Percentiles rank a stretch among this genome's conserved stretches.
Conservation (phyloP, 2,797 vertebrate species). For the Cossypha niveicapilla region DNA sequence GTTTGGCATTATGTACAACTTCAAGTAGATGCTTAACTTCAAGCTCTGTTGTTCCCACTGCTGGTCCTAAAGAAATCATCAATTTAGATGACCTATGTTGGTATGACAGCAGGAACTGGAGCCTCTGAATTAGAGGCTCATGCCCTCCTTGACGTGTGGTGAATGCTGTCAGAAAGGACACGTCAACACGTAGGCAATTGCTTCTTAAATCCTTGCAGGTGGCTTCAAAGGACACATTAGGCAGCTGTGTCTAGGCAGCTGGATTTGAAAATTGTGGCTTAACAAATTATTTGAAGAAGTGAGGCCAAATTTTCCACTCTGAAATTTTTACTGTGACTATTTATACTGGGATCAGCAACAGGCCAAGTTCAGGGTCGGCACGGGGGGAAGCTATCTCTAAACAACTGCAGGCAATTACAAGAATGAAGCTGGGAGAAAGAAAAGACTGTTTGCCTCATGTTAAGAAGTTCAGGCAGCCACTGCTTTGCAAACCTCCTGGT, state of each 20-base stretch:
- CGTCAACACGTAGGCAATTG: rapidly evolving
- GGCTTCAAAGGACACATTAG: not conserved
- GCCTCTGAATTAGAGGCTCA: not conserved
- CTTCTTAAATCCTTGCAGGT: not conserved
- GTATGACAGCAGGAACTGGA: not conserved
- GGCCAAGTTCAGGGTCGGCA: not conserved
- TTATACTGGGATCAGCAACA: not conserved
- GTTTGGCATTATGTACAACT: not conserved
- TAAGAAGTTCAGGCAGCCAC: not conserved
- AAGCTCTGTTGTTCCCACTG: not conserved
- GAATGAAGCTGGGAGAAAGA: not conserved
- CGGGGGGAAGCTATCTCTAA: not conserved
- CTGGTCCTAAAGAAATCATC: not conserved
- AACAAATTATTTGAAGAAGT: not conserved
- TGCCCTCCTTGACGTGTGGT: not conserved
- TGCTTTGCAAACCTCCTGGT: not conserved
- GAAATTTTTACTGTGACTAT: not conserved
- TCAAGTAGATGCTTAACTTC: not conserved
- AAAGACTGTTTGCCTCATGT: not conserved
- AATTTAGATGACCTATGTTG: rapidly evolving
- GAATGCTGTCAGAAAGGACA: not conserved
- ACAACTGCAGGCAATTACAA: not conserved
- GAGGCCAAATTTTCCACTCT: not conserved
- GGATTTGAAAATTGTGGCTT: not conserved
- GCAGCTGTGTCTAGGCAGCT: not conserved